A percentile compares a stretch with the other conserved stretches of the same genome.
Conservation (phyloP, 2,113 vertebrate species). For the Climacteris rufus region DNA sequence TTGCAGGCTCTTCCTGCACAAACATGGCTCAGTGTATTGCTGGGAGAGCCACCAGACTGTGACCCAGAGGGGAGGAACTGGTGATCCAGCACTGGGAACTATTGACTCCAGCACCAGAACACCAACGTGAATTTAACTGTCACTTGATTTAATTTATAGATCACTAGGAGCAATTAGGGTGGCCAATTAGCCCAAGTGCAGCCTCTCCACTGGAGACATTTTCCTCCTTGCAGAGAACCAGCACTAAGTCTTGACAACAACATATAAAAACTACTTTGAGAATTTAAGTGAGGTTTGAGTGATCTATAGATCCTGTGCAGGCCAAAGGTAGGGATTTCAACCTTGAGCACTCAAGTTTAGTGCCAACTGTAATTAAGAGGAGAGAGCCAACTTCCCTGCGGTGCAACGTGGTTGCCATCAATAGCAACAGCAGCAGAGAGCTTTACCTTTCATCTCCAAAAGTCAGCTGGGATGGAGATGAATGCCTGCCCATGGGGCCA, state of each 20-base stretch:
- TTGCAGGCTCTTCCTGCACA: neutral
- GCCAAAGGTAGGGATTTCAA: neutral
- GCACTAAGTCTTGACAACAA: neutral
- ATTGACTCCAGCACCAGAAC: neutral
- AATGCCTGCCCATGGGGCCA: neutral
- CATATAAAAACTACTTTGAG: neutral
- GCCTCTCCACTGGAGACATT: neutral
- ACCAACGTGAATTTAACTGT: neutral
- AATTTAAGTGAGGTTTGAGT: neutral
- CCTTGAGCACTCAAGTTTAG: neutral
- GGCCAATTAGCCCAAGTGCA: neutral
- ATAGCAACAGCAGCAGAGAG: neutral
- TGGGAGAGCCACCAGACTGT: constrained; percentile 20
- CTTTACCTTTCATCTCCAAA: neutral
- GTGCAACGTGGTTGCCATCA: neutral
- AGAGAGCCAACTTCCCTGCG: neutral
- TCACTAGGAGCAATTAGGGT: neutral
- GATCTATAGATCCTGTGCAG: neutral
- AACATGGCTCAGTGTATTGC: neutral
- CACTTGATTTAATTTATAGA: neutral
- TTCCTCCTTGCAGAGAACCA: neutral
- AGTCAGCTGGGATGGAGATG: neutral
- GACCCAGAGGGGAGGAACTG: constrained; percentile 9
- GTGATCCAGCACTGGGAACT: neutral
- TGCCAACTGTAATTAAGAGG: neutral